Conservation (phyloP, 1,140 invertebrate species). For the Kradibia gibbosae region DNA sequence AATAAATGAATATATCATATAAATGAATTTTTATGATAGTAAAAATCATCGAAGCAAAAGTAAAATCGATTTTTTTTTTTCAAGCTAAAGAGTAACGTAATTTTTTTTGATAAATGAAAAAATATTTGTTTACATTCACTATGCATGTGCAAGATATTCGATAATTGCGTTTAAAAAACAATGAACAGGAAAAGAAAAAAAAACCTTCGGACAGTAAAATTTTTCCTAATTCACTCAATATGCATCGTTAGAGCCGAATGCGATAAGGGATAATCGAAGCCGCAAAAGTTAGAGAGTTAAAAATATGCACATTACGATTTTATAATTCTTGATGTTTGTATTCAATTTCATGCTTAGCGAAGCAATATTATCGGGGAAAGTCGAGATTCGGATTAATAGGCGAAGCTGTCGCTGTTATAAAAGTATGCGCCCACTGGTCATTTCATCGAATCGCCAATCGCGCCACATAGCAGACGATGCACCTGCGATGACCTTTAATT, state of each 20-base stretch:
- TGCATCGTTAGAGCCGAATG: not conserved
- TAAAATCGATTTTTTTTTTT: no score
- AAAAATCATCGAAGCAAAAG: no score
- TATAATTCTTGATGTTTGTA: not conserved
- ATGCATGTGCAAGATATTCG: not conserved
- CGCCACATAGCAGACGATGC: not conserved
- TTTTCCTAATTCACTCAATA: no score
- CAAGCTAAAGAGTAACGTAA: not conserved
- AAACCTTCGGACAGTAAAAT: no score
- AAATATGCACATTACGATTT: no score
- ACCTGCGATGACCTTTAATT: not conserved
- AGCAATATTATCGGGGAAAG: not conserved
- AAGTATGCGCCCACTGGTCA: not conserved
- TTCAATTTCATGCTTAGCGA: not conserved
- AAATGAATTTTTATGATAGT: no score
- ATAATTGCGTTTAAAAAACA: no score
- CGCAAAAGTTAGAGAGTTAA: no score
- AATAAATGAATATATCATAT: no score
- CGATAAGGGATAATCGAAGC: no score
- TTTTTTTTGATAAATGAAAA: not conserved
- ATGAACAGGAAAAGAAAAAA: no score
- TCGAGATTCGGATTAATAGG: not conserved
- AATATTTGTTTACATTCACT: not conserved
- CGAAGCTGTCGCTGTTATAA: not conserved
- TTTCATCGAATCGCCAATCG: not conserved